phyloP scores from a whole-genome alignment of 2,797 vertebrate genomes.

The Aphelocoma californica region DNA sequence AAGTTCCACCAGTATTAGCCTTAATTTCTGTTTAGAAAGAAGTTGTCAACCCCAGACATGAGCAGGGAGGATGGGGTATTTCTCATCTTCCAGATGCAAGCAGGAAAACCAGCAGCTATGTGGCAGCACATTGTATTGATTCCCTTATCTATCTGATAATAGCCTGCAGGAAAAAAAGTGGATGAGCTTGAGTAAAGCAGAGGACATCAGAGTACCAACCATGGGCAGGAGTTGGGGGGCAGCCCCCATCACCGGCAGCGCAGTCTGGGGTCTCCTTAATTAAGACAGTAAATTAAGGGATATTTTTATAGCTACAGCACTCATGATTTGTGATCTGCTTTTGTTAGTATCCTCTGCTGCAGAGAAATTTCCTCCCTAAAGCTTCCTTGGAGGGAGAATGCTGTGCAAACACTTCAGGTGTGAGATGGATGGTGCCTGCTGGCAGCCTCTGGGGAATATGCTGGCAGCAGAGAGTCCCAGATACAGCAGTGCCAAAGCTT shows the following conservation, averaged over 20 bases:
- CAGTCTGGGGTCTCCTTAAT: neutral
- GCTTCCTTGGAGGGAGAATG: neutral
- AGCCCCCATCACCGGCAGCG: neutral
- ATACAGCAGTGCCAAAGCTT: neutral
- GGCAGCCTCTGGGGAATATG: neutral
- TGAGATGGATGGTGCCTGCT: neutral
- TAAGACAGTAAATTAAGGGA: neutral
- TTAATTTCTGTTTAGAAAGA: neutral
- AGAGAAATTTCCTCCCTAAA: neutral
- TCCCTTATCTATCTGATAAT: neutral
- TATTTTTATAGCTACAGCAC: neutral
- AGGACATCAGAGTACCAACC: fast-evolving
- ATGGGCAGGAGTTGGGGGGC: neutral
- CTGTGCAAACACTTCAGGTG: neutral
- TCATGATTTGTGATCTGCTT: neutral
- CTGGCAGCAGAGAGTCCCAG: neutral
- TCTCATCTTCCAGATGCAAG: neutral
- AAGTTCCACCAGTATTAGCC: neutral
- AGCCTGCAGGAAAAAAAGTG: neutral
- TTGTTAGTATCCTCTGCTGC: neutral
- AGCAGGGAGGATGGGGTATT: neutral
- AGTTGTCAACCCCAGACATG: neutral
- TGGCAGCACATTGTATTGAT: neutral
- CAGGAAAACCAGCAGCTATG: fast-evolving
- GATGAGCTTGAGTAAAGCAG: neutral